Conservation (phyloP, 2,888 invertebrate species). For the Drosophila nr. perissopoda region DNA sequence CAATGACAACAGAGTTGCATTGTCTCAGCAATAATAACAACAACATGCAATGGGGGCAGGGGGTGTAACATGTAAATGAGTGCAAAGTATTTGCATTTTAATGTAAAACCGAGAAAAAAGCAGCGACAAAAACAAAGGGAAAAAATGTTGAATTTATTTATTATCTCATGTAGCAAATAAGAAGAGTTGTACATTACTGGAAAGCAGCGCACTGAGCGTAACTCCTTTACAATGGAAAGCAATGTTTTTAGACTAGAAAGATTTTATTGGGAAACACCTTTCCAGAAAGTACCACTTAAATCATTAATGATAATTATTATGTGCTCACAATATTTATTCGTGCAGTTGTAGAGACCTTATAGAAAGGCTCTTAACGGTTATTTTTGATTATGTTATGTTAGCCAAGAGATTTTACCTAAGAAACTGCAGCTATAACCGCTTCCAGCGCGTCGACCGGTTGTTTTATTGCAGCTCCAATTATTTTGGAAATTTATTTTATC, state of each 20-base stretch:
- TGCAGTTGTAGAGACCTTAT: background rate
- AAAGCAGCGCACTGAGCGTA: slow-evolving; percentile 8
- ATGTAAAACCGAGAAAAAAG: slow-evolving; percentile 44
- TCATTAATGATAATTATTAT: slow-evolving; percentile 21
- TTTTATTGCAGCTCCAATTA: slow-evolving; percentile 84
- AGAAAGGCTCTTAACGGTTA: slow-evolving; percentile 31
- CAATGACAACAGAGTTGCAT: slow-evolving; percentile 73
- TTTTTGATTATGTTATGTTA: slow-evolving; percentile 35
- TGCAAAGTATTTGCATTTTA: slow-evolving; percentile 70
- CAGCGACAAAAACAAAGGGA: slow-evolving; percentile 21
- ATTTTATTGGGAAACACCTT: slow-evolving; percentile 14
- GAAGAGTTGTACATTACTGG: slow-evolving; percentile 18
- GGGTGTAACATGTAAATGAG: slow-evolving; percentile 72
- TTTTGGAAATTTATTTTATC: slow-evolving; percentile 84
- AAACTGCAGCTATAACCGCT: slow-evolving; percentile 85
- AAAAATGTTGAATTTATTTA: slow-evolving; percentile 59
- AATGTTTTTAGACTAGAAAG: slow-evolving; percentile 6
- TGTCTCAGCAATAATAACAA: slow-evolving; percentile 56
- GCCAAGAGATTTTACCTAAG: slow-evolving; percentile 80
- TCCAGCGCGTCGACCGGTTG: slow-evolving; percentile 84
- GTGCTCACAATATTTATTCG: background rate
- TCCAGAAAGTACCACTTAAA: slow-evolving; percentile 24
- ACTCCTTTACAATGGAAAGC: slow-evolving; percentile 1
- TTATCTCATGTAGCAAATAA: slow-evolving; percentile 44
- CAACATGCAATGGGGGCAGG: slow-evolving; percentile 4